phyloP scores from a whole-genome alignment of 2,888 invertebrate species.

The Agrenia bidenticulata region DNA sequence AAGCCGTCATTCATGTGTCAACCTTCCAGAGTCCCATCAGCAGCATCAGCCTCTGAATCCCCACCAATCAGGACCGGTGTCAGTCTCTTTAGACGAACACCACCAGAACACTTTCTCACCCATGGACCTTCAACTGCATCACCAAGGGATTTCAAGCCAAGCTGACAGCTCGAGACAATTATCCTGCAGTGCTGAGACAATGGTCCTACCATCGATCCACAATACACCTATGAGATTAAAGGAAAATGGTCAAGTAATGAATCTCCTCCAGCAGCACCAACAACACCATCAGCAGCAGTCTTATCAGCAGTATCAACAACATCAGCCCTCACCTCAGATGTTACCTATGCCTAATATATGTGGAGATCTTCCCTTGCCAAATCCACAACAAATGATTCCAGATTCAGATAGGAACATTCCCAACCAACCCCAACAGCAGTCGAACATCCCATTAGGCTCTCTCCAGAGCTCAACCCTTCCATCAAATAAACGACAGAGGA shows the following conservation, averaged over 20 bases:
- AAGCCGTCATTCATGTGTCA: conserved; percentile 13
- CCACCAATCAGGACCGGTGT: not conserved
- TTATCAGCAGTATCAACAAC: too few relatives aligned
- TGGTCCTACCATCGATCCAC: conserved; percentile 6
- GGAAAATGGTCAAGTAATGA: conserved; percentile 41
- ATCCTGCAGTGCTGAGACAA: not conserved
- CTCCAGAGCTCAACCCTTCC: conserved; percentile 20
- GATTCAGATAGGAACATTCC: conserved; percentile 24
- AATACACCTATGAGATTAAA: conserved; percentile 23
- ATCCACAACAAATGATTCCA: conserved; percentile 30
- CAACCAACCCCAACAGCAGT: conserved; percentile 20
- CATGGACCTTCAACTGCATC: not conserved
- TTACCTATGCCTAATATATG: conserved; percentile 51
- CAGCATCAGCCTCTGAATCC: conserved; percentile 14
- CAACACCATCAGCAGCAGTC: conserved; percentile 8
- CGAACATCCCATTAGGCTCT: conserved; percentile 6
- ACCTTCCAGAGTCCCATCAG: conserved; percentile 15
- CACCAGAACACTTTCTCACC: conserved; percentile 1
- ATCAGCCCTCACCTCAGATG: conserved; percentile 7
- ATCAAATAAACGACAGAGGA: conserved; percentile 33
- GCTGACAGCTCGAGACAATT: not conserved
- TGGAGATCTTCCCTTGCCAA: conserved; percentile 42
- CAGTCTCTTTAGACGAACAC: not conserved
- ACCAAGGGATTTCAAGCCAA: not conserved
- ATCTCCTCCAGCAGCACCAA: conserved; percentile 28